Base-by-base conservation (phyloP, 2,113 vertebrate genomes). In the Lonchura striata region DNA sequence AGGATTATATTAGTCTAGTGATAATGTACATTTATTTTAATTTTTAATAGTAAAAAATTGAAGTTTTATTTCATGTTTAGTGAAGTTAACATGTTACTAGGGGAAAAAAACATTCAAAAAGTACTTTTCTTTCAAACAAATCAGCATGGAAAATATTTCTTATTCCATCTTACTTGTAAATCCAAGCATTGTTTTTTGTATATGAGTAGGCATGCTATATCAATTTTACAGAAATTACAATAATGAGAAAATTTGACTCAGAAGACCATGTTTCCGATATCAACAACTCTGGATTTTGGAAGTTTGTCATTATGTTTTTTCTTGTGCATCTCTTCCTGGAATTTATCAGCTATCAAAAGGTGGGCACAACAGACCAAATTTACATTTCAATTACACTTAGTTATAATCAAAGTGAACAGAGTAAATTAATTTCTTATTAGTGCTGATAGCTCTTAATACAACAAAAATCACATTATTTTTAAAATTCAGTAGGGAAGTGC, bases 1-100 rank as follows among this genome's bases (percentile, higher is more conserved):
- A 84, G 68, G 60, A 90, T 96, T 96, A 68, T 83, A 75, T 95
- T 90, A 37, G 41, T 78, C 47, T 64, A 84, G 56, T 82, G 80
- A 84, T 93, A 84, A 88, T 3, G 77, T 83, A 79, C 17, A 84
- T 90, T 86, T 92, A 56, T 78, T 47, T 82, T 76, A 14, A 57
- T 93, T 93, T 94, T 93, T 94, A 77, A 75, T 46, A 65, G 47
- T 69, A 90, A 90, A 25, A 88, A 82, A 83, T 25, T 7, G 8
- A 92, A 70, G n/a, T 85, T 82, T 91, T 59, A 85, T 60, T 95
- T 75, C 18, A 39, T 71, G n/a, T 90, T 54, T 44, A 33, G 21
- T 71, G 35, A 81, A 66, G 47, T 70, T 77, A 50, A 46, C 52
- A 9, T 41, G 30, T 86, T 86, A 74, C 21, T n/a, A 39, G 16